Base-by-base conservation (phyloP, 1,140 invertebrate species). In the Drosophila tsacasi region DNA sequence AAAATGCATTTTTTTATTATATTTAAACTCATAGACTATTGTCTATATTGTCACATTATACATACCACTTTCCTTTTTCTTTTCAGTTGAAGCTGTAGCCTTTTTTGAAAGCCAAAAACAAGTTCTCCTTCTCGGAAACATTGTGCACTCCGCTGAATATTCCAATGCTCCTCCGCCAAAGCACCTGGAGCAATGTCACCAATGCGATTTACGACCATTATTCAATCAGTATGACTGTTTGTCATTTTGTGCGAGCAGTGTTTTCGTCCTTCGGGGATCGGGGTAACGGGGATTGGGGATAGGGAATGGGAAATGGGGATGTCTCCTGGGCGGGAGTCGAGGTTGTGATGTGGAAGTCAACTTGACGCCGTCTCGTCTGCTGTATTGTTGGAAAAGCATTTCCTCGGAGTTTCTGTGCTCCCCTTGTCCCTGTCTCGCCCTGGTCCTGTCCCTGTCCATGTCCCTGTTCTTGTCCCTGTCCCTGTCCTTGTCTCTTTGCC, bases 151-250 rank as follows among this genome's bases (percentile, higher is more conserved):
- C 76, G 40, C 12, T 55, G 54, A 39, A 19, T 67, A 42, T 17
- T 44, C 37, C 67, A 17, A 71, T 71, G 52, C 30, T 25, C 40
- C 65, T n/a, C 40, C 47, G 25, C 21, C 17, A 17, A 35, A 57
- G 66, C 50, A 62, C 77, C 66, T 58, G 65, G 63, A 81, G 69
- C 84, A 59, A 76, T 85, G 84, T 90, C 84, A 76, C 74, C 84
- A 89, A 90, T 90, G 85, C 84, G 85, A 89, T 89, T 89, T 89
- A 90, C 84, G 84, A 90, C 84, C 84, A 89, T 89, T 89, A 89
- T 89, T 89, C 84, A 89, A 89, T 89, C 84, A 89, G 84, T 90
- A 89, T 90, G 84, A 89, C 84, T 90, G 85, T 89, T 90, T 89
- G 84, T 89, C 85, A 89, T 89, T 85, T 90, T 89, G 84, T 89